These are phyloP conservation scores for Zonotrichia albicollis DNA, from an alignment of 2,797 vertebrate species.

Conservation along the genomic window DNA sequence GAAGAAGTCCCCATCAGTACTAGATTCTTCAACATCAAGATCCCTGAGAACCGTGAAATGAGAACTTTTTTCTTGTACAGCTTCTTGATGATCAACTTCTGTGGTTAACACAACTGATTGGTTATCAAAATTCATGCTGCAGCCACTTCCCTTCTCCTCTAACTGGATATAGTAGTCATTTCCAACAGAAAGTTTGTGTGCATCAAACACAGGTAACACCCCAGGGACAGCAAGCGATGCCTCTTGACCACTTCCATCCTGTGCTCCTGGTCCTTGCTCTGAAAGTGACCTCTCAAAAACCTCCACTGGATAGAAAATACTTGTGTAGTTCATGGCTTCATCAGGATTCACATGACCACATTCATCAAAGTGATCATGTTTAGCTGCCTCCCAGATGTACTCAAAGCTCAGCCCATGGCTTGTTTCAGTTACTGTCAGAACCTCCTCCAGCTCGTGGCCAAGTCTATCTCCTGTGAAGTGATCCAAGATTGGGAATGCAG, in stretches of 20 bases:
- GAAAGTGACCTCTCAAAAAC: slow-evolving; percentile 87
- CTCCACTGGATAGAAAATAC: slow-evolving; percentile 90
- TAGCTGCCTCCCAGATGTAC: slow-evolving; percentile 96
- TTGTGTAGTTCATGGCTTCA: slow-evolving; percentile 89
- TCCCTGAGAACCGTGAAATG: slow-evolving; percentile 82
- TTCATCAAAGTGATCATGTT: slow-evolving; percentile 90
- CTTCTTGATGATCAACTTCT: slow-evolving; percentile 71
- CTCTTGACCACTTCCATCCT: slow-evolving; percentile 70
- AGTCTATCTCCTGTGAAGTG: slow-evolving; percentile 88
- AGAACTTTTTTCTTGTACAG: slow-evolving; percentile 60
- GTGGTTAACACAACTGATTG: slow-evolving; percentile 66
- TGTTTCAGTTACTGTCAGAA: slow-evolving; percentile 96
- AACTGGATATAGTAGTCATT: slow-evolving; percentile 95
- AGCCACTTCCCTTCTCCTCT: slow-evolving; percentile 88
- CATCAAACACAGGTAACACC: slow-evolving; percentile 91
- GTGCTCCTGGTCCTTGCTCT: slow-evolving; percentile 74
- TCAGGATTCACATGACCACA: slow-evolving; percentile 79
- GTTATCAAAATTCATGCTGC: slow-evolving; percentile 76
- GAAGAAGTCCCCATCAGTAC: slow-evolving; percentile 89
- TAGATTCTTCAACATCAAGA: slow-evolving; percentile 86
- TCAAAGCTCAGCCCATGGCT: slow-evolving; percentile 98
- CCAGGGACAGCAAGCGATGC: slow-evolving; percentile 79
- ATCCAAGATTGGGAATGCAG: slow-evolving; percentile 94
- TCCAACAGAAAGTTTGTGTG: slow-evolving; percentile 87
- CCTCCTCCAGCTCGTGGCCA: slow-evolving; percentile 92